Evolutionary conservation across 2,888 invertebrate genomes (phyloP), one percentile per base, ranked within the genome.

Genomic region (Rugalucina vietnamica): DNA sequence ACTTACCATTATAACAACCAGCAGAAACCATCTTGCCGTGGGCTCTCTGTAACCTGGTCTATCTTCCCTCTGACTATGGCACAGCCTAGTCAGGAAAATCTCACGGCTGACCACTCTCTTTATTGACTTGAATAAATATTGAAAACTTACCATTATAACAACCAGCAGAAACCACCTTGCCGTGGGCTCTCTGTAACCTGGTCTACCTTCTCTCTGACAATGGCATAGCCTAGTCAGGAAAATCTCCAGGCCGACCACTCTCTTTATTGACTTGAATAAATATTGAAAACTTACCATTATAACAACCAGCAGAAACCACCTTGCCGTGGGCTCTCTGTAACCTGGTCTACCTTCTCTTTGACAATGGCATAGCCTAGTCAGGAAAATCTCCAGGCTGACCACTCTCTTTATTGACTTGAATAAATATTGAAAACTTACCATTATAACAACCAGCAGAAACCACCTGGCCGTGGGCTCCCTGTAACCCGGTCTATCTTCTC

Each of bases 391-490:
- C 90, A 92, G 91, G 95, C 95, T 95, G 18, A 95, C 91, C 5
- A 94, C 91, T 14, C 74, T 91, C 90, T 54, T 84, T 89, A 12
- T 87, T 84, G 71, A 91, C 88, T 79, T 93, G 82, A 69, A 96
- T 96, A 50, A 98, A 95, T 76, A 98, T 95, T 3, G 97, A 50
- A 34, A 14, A 90, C 92, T 90, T 89, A 95, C 95, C 93, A 94
- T 90, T 27, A 93, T 94, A 5, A 94, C 92, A 70, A 94, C 87
- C 12, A 95, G 88, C 37, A 94, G 83, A 81, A 94, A 94, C 91
- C 92, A 94, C 73, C 94, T 87, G 0, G 92, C 93, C 5, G 86
- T 84, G 18, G 92, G 91, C 78, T 94, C 93, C 8, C 85, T 86
- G 81, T 93, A 94, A 4, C 94, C 94, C 24, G 91, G 91, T 12